Base-by-base conservation (phyloP, 2,888 invertebrate genomes). In the Dorcus parallelipipedus region DNA sequence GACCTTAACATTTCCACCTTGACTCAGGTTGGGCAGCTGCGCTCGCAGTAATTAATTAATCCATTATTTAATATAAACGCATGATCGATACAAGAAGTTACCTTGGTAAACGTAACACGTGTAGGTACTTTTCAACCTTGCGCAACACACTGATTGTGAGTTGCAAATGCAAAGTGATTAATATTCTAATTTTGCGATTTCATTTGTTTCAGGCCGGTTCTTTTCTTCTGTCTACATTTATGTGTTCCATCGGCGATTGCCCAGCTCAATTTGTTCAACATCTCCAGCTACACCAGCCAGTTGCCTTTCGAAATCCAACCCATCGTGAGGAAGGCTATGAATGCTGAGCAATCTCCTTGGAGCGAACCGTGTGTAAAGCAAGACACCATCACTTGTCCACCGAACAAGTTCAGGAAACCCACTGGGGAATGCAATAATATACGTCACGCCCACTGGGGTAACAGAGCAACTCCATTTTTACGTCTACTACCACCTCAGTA, bases 381-480 rank as follows among this genome's bases (percentile, higher is more conserved):
- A 72, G 56, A 56, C 14, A 45, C 56, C 40, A 60, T 60, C 26
- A 47, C 86, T 9, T 93, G 93, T 71, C 91, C 91, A 8, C 91
- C 91, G 2, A 90, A 88, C 80, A 92, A 91, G 76, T 94, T 88
- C 79, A 83, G 95, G 53, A 86, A 88, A 59, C 85, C 89, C 0
- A 89, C 89, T 48, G 94, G 93, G 0, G 88, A 89, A 71, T 95
- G 95, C 79, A 95, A 95, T 78, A 95, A 95, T 73, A 88, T 95
- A 2, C 82, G 91, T 42, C 90, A 92, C 75, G 84, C 92, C 1
- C 86, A 86, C 26, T 93, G 93, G 91, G 95, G 94, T 1, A 84
- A 88, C 54, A 82, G 92, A 39, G 90, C 91, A 7, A 90, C 90
- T 53, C 84, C 90, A 3, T 91, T 92, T 75, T 78, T 91, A 40